Conservation (phyloP, 2,888 invertebrate genomes). For the Lasioglossum villosulum region DNA sequence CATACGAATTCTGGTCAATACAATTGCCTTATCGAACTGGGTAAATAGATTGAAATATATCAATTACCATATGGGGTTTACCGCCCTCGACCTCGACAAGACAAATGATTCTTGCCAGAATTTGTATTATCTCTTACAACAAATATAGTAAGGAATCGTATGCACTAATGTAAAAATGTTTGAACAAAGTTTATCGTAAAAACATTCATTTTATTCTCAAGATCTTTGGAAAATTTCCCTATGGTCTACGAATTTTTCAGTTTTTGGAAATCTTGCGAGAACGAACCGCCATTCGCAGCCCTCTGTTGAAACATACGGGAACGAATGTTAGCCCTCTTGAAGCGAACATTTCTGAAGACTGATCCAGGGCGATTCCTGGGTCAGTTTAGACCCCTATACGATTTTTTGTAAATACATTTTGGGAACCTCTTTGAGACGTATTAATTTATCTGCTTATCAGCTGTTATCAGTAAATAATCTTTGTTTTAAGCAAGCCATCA, state of each 20-base stretch:
- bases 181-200: too few relatives aligned
- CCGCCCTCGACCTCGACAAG: not conserved
- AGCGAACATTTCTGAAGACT: not conserved
- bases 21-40: too few relatives aligned
- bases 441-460: not conserved
- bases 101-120: not conserved
- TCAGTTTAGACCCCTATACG: not conserved
- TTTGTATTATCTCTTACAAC: not conserved
- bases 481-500: not conserved
- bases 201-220: not conserved
- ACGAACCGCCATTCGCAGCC: not conserved
- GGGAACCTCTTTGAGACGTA: not conserved
- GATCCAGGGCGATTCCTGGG: not conserved
- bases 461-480: not conserved
- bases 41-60: too few relatives aligned
- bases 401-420: not conserved
- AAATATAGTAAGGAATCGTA: not conserved
- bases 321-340: not conserved
- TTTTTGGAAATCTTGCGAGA: not conserved
- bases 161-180: too few relatives aligned
- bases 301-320: not conserved
- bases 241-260: not conserved
- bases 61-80: too few relatives aligned
- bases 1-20: too few relatives aligned
- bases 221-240: not conserved